phyloP scores from a whole-genome alignment of 2,888 invertebrate species.

The Trissolcus japonicus region DNA sequence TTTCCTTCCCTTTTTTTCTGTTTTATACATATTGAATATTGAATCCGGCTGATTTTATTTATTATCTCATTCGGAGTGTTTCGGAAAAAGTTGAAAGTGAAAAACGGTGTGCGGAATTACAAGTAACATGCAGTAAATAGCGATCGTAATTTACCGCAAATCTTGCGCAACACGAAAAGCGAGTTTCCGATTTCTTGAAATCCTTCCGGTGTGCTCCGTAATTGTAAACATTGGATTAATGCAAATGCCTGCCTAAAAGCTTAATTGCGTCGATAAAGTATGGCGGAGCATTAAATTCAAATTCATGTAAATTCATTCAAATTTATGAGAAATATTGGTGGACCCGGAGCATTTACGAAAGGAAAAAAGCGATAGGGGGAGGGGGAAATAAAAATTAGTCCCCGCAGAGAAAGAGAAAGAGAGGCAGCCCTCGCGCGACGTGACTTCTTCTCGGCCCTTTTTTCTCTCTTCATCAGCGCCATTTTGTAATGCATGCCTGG shows the following conservation, averaged over 20 bases:
- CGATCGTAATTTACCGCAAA: constrained; percentile 25
- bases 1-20: neutral
- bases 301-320: constrained; percentile 77
- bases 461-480: constrained; percentile 60
- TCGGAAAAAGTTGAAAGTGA: constrained; percentile 2
- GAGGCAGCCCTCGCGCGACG: constrained; percentile 68
- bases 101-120: neutral
- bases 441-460: constrained; percentile 64
- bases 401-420: constrained; percentile 67
- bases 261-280: constrained; percentile 77
- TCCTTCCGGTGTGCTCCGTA: constrained; percentile 65
- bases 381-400: constrained; percentile 76
- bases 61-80: too few relatives aligned
- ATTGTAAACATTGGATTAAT: constrained; percentile 77
- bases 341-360: constrained; percentile 75
- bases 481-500: constrained; percentile 62
- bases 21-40: neutral
- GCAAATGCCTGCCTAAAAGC: constrained; percentile 77
- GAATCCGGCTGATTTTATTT: too few relatives aligned
- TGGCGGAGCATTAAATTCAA: constrained; percentile 76
- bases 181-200: constrained; percentile 50
- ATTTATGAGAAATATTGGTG: constrained; percentile 77
- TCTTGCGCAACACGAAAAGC: constrained; percentile 29
- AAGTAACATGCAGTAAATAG: neutral
- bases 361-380: constrained; percentile 21